Evolutionary conservation across 2,797 vertebrate genomes (phyloP).

Genomic region (Catharus ustulatus): DNA sequence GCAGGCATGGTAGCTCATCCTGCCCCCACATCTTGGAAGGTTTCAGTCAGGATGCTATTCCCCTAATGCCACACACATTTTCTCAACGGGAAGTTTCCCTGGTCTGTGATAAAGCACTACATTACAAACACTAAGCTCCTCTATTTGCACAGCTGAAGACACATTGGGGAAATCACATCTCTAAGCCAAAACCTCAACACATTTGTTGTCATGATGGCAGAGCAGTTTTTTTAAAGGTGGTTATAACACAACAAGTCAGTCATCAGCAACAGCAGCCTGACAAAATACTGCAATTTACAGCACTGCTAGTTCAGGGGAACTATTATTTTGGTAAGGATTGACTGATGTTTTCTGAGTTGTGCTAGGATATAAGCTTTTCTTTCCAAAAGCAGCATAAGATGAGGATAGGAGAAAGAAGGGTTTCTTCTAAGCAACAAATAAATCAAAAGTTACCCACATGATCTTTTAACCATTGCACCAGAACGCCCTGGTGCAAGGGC

Average conservation of each 20-base stretch:
- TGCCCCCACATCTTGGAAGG: neutral
- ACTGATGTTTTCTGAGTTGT: conserved; percentile 1
- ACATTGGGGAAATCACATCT: neutral
- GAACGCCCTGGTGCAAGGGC: neutral
- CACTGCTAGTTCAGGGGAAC: neutral
- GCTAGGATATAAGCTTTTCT: neutral
- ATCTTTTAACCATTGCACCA: neutral
- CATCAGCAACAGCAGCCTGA: conserved; percentile 12
- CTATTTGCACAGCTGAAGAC: conserved; percentile 41
- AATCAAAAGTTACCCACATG: neutral
- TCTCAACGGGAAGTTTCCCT: neutral
- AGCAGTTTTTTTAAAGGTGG: conserved; percentile 10
- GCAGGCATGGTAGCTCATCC: neutral
- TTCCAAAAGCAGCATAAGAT: neutral
- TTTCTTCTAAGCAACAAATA: neutral
- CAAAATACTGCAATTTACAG: conserved; percentile 53
- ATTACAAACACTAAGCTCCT: neutral
- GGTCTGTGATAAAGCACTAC: neutral
- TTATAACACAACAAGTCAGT: neutral
- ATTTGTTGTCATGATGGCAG: conserved; percentile 4
- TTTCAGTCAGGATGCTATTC: neutral
- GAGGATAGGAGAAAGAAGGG: neutral
- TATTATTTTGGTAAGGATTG: conserved; percentile 28
- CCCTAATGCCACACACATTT: neutral
- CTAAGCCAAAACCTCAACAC: neutral